Evolutionary conservation across 2,113 vertebrate species (phyloP), one percentile per base, ranked within the genome.

Genomic region (Leucopsar rothschildi): DNA sequence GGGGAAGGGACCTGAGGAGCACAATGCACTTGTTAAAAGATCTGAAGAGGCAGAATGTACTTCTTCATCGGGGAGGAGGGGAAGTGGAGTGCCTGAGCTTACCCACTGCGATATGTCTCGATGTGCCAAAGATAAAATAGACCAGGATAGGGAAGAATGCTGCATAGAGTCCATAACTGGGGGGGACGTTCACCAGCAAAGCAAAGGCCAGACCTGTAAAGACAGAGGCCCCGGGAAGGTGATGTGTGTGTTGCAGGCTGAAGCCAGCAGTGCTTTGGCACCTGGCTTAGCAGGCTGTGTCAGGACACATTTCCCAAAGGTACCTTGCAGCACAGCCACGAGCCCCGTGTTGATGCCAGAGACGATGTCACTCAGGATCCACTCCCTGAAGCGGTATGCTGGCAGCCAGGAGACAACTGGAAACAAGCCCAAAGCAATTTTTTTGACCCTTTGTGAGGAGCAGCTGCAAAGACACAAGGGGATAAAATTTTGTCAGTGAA

Each of bases 311-410:
- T 11, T 57, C 70, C 69, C 5, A 1, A 33, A 60, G 29, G 45
- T 97, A 99, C 99, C 99, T 99, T 99, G 99, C 40, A 99, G 97
- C 35, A 99, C 99, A 28, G 99, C 98, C n/a, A 99, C 99, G 1
- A 99, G 97, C 63, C 99, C 99, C 0, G 99, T 99, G 95, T 99
- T 99, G 96, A 99, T 57, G 12, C 99, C 99, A 0, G 99, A 99
- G 93, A 99, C 97, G 0, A 99, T 97, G 97, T 99, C 99, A 45
- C 96, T 98, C 53, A 99, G 89, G 55, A 99, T 86, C 99, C 99
- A 99, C 77, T 99, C 98, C 90, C 98, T 99, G 35, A 99, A 22
- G 39, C 80, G 97, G 28, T 99, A 99, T 0, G 97, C 97, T 42
- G 98, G 99, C 72, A 99, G 77, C 99, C 99, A 99, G 3, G 98